Base-by-base conservation (phyloP, 2,113 vertebrate genomes). In the Brachyhypopomus gauderio region DNA sequence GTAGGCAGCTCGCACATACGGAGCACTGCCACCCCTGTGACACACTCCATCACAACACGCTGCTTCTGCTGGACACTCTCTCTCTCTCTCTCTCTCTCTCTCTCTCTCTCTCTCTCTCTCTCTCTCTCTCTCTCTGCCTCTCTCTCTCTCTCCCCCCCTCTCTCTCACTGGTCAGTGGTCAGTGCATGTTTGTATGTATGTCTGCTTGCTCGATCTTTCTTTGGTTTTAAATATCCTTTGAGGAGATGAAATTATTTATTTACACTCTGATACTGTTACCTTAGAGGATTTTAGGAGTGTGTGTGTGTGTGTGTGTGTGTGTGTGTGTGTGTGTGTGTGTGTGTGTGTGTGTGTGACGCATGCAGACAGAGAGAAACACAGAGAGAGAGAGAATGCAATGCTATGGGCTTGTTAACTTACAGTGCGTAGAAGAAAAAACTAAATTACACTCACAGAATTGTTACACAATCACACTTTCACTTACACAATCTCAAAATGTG, bases 1-100 rank as follows among this genome's bases (percentile, higher is more conserved):
- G 88, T 92, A 91, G 91, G 90, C 91, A 90, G 92, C 90, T 90
- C 84, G 89, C 92, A 90, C 93, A 94, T 92, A 93, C 92, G 91
- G 90, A 92, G 86, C 84, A 85, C 87, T 90, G 88, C 89, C 87
- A 86, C 82, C 78, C 79, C 84, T 84, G 85, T 92, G 92, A 93
- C 92, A 93, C 86, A 85, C 87, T 74, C 76, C 34, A 59, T 25
- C 63, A 81, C 22, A 70, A 79, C 55, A 79, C 69, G 16, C 72
- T 75, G 63, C 52, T 63, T 75, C 79, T 75, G 34, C 63, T 70
- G 66, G 66, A 81, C 45, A 55, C 38, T 38, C 1, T 52, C 76
- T 63, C 72, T 64, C 25, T 41, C 60, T 72, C 25, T 19, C 52
- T 48, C 45, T 41, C 14, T 41, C 22, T 45, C 63, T 67, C 52